Conservation (phyloP, 2,888 invertebrate genomes). For the Choreutis nemorana region DNA sequence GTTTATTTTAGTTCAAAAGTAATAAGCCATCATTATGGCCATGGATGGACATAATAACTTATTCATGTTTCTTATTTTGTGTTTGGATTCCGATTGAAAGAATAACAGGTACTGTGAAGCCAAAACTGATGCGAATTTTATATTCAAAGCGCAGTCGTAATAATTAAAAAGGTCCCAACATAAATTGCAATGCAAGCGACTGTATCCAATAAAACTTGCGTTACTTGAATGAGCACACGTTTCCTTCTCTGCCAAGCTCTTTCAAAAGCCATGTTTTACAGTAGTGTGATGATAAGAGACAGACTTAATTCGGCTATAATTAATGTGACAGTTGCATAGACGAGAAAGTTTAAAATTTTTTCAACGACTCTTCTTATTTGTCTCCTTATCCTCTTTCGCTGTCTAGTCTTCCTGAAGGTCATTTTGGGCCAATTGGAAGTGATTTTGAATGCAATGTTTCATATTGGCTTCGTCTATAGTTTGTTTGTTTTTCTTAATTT, state of each 20-base stretch:
- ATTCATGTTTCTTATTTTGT: no score
- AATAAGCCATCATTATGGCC: no score
- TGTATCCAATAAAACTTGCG: conserved; percentile 18
- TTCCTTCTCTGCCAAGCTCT: conserved; percentile 25
- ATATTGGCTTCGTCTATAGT: background rate
- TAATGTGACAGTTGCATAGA: conserved; percentile 33
- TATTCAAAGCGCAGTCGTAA: background rate
- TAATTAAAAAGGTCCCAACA: conserved; percentile 21
- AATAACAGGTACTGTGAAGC: background rate
- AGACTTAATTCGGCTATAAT: conserved; percentile 38
- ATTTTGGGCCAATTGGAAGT: conserved; percentile 7
- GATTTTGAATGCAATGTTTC: conserved; percentile 4
- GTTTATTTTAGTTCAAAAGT: no score
- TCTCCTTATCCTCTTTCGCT: conserved; percentile 20
- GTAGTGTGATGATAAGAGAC: conserved; percentile 22
- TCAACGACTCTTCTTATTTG: conserved; percentile 27
- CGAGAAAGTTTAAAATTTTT: conserved; percentile 27
- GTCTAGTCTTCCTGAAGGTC: no score
- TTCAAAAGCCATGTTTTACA: conserved; percentile 24
- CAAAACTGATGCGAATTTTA: background rate
- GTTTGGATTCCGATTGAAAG: background rate
- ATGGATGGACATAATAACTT: no score
- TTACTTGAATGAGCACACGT: conserved; percentile 17
- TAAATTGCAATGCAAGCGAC: conserved; percentile 28
- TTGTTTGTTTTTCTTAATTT: no score